Percentiles rank a stretch among this genome's conserved stretches.
phyloP scores from a whole-genome alignment of 2,888 invertebrate genomes.

The Stenichneumon culpator region DNA sequence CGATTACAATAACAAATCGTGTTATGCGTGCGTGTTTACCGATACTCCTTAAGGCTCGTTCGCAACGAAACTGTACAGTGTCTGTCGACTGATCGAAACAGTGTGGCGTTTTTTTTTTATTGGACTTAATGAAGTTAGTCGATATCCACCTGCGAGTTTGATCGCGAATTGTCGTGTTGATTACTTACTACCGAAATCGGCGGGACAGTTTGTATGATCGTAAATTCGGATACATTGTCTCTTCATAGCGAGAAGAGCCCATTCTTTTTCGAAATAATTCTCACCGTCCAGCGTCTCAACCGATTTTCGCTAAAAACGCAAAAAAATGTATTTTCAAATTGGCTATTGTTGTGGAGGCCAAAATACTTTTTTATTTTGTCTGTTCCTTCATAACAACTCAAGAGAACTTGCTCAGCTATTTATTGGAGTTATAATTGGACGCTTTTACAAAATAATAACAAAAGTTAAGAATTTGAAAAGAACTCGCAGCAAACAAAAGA shows the following conservation, averaged over 20 bases:
- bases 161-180: constrained; percentile 6
- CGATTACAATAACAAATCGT: constrained; percentile 7
- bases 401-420: neutral
- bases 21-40: neutral
- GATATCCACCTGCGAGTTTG: constrained; percentile 62
- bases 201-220: neutral
- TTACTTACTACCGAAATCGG: constrained; percentile 11
- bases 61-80: neutral
- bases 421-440: neutral
- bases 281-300: constrained; percentile 46
- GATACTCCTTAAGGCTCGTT: constrained; percentile 3
- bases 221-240: constrained; percentile 47
- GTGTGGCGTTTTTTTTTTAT: neutral
- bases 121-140: constrained; percentile 49
- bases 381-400: no score
- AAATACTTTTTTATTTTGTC: neutral
- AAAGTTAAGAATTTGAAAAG: no score
- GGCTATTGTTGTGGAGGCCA: neutral
- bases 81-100: neutral
- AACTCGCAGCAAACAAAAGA: no score
- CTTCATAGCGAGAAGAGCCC: constrained; percentile 31
- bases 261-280: constrained; percentile 39
- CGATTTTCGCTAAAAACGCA: constrained; percentile 41
- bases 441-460: no score
- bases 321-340: neutral